A percentile compares a stretch with the other conserved stretches of the same genome.
Evolutionary conservation across 2,113 vertebrate genomes (phyloP).

Genomic region (Mormoops blainvillei): DNA sequence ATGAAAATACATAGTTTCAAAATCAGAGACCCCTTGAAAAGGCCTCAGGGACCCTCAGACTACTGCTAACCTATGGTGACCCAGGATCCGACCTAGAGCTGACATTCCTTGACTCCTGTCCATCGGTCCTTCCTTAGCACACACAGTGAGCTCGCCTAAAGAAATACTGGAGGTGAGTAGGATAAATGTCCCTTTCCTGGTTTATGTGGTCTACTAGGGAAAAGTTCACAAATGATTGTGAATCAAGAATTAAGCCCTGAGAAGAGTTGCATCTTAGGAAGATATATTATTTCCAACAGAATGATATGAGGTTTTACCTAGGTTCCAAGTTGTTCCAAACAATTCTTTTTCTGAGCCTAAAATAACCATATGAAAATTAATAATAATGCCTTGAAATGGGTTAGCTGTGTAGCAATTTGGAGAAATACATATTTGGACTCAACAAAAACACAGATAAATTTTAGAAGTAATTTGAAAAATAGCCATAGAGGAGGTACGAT

Average conservation of each 20-base stretch:
- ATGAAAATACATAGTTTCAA: not conserved
- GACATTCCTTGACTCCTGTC: not conserved
- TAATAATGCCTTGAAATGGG: not conserved
- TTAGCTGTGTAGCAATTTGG: not conserved
- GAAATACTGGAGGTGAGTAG: not conserved
- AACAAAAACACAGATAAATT: not conserved
- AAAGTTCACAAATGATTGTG: not conserved
- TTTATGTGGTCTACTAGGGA: not conserved
- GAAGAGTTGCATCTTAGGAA: not conserved
- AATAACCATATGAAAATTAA: not conserved
- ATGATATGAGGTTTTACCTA: not conserved
- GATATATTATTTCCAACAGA: not conserved
- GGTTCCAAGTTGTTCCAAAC: not conserved
- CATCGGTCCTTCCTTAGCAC: not conserved
- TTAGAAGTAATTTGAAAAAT: not conserved
- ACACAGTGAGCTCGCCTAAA: not conserved
- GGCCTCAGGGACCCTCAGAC: not conserved
- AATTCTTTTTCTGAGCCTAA: not conserved
- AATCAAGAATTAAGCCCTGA: not conserved
- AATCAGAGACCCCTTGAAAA: not conserved
- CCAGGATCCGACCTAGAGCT: not conserved
- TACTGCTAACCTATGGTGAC: not conserved
- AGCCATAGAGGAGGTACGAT: not conserved
- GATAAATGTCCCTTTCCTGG: not conserved
- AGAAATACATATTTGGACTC: not conserved